These are phyloP conservation scores for Tetramorium parvispinum DNA, from an alignment of 1,140 invertebrate genomes.

Conservation along the genomic window DNA sequence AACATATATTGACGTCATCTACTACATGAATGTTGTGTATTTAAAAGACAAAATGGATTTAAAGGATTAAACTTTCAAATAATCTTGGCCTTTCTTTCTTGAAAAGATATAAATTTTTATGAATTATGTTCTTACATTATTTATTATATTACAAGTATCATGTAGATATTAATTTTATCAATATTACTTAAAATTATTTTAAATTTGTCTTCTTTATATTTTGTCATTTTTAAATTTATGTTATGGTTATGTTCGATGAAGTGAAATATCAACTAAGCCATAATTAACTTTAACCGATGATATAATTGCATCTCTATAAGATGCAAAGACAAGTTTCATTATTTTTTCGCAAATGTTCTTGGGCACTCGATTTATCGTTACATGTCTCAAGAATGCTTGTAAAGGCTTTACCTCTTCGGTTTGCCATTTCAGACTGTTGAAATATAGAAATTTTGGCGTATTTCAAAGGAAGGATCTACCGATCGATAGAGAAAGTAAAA, in stretches of 20 bases:
- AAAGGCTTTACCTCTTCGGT: not conserved
- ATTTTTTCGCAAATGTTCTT: not conserved
- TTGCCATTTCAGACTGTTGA: not conserved
- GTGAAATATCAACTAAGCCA: no score
- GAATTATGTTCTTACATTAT: not conserved
- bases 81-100: not conserved
- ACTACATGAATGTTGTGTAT: not conserved
- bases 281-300: no score
- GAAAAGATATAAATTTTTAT: not conserved
- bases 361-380: not conserved
- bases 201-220: no score
- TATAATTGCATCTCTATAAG: not conserved
- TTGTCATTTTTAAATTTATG: no score
- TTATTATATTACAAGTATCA: no score
- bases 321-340: not conserved
- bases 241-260: no score
- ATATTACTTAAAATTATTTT: no score
- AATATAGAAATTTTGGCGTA: slow-evolving; percentile 9
- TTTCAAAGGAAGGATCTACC: not conserved
- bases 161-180: not conserved
- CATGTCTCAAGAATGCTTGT: not conserved
- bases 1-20: not conserved
- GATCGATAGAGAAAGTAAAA: not conserved
- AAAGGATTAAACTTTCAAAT: not conserved
- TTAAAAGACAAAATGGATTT: not conserved